phyloP scores from a whole-genome alignment of 2,113 vertebrate genomes.

The Crypturellus undulatus region DNA sequence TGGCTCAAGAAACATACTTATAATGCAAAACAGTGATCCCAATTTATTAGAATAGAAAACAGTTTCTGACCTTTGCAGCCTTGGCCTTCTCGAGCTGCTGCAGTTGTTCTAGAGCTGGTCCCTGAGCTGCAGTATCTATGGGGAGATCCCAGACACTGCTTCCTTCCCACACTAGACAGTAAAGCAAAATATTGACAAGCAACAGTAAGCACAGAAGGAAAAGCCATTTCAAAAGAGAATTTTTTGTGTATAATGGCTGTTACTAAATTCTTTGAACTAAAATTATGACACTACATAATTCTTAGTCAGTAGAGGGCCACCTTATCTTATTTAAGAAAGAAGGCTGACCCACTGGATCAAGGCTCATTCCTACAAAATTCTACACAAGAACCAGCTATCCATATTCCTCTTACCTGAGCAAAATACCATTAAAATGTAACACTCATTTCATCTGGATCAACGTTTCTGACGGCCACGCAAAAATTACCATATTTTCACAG shows the following conservation, averaged over 20 bases:
- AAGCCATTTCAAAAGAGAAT: not conserved
- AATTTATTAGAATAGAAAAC: constrained; percentile 14
- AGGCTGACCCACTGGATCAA: not conserved
- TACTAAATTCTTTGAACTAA: not conserved
- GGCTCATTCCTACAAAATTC: not conserved
- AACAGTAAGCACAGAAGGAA: constrained; percentile 25
- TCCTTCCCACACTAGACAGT: constrained; percentile 90
- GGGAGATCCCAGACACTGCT: constrained; percentile 98
- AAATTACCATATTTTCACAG: not conserved
- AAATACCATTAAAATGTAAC: not conserved
- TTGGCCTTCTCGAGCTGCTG: constrained; percentile 97
- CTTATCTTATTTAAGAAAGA: not conserved
- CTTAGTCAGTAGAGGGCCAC: not conserved
- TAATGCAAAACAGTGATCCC: not conserved
- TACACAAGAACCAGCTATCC: not conserved
- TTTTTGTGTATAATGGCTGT: not conserved
- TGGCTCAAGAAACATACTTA: constrained; percentile 14
- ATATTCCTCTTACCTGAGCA: not conserved
- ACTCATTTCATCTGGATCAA: not conserved
- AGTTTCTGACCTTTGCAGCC: constrained; percentile 84
- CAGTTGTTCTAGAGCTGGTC: constrained; percentile 94
- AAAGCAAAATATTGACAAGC: constrained; percentile 57
- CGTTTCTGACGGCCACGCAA: not conserved
- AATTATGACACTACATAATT: not conserved
- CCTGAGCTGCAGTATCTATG: constrained; percentile 88